A percentile compares a stretch with the other conserved stretches of the same genome.
Conservation (phyloP, 1,140 invertebrate species). For the Pectinophora gossypiella region DNA sequence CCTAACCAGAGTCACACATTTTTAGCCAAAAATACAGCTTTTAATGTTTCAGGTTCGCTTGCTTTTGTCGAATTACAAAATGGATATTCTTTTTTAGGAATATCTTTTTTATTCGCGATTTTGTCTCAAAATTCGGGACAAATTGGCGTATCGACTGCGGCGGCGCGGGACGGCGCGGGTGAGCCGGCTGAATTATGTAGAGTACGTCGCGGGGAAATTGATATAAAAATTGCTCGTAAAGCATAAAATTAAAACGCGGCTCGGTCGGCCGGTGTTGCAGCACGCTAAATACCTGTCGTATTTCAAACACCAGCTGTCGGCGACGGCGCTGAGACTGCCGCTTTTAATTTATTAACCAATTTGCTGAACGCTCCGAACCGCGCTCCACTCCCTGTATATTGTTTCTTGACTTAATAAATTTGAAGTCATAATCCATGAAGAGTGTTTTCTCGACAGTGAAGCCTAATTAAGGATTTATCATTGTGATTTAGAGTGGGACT, state of each 20-base stretch:
- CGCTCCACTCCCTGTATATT: constrained; percentile 51
- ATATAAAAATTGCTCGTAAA: constrained; percentile 70
- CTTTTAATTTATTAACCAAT: constrained; percentile 74
- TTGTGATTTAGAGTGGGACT: background rate
- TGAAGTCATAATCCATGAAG: constrained; percentile 57
- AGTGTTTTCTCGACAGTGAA: constrained; percentile 3
- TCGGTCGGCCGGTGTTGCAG: constrained; percentile 62
- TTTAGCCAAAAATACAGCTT: background rate
- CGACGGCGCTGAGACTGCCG: constrained; percentile 66
- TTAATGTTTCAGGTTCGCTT: background rate
- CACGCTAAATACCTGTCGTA: constrained; percentile 72
- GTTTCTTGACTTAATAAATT: constrained; percentile 70
- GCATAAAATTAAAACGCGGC: constrained; percentile 69
- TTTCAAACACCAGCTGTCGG: constrained; percentile 67
- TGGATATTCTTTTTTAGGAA: background rate
- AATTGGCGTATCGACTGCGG: constrained; percentile 37
- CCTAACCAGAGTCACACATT: background rate
- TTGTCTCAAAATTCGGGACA: constrained; percentile 19
- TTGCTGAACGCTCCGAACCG: constrained; percentile 61
- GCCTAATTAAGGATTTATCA: background rate
- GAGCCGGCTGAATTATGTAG: constrained; percentile 49
- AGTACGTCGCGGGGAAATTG: constrained; percentile 56
- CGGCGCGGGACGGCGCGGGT: constrained; percentile 33
- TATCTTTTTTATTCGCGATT: constrained; percentile 8
- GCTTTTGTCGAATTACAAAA: background rate